phyloP scores from a whole-genome alignment of 2,888 invertebrate species.

The Chloromyia formosa region DNA sequence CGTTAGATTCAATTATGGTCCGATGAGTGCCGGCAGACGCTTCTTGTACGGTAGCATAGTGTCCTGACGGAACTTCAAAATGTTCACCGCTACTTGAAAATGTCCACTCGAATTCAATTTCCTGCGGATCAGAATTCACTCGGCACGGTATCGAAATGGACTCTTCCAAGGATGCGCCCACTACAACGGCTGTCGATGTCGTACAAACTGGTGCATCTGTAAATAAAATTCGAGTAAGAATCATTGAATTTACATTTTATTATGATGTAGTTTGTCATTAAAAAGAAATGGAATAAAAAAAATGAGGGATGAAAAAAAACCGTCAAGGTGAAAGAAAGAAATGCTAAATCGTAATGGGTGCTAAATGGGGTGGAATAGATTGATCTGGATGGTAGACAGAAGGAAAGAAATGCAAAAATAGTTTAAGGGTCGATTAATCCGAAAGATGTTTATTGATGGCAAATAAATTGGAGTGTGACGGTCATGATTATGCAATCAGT shows the following conservation, averaged over 20 bases:
- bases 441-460: conserved; percentile 6
- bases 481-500: neutral
- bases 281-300: neutral
- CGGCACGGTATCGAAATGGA: conserved; percentile 83
- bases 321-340: no score
- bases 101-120: conserved; percentile 88
- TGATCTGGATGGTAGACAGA: neutral
- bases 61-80: conserved; percentile 77
- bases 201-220: conserved; percentile 86
- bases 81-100: conserved; percentile 90
- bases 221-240: conserved; percentile 50
- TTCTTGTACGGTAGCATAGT: conserved; percentile 68
- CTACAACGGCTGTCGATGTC: conserved; percentile 75
- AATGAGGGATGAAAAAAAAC: no score
- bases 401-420: no score
- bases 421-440: neutral
- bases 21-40: conserved; percentile 63
- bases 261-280: conserved; percentile 17
- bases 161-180: conserved; percentile 88
- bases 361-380: conserved; percentile 33
- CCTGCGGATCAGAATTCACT: conserved; percentile 86
- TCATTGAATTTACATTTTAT: conserved; percentile 36
- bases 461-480: neutral
- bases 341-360: conserved; percentile 1
- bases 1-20: conserved; percentile 63